Percentiles rank a stretch among this genome's conserved stretches.
Conservation (phyloP, 2,888 invertebrate genomes). For the Trissoscelio sp. region DNA sequence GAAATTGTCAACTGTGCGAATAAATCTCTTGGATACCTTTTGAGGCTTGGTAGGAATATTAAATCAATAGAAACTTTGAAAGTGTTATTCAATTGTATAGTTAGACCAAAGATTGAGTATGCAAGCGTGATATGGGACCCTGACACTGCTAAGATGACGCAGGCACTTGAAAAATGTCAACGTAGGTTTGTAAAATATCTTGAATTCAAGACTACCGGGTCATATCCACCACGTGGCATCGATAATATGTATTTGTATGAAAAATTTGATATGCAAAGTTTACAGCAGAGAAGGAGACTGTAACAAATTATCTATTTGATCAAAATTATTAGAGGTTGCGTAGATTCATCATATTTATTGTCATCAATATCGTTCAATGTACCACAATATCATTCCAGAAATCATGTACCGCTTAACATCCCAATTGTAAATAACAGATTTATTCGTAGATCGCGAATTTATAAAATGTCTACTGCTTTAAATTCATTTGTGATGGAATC, state of each 20-base stretch:
- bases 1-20: not conserved
- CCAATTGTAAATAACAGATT: too few relatives aligned
- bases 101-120: not conserved
- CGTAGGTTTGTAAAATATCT: not conserved
- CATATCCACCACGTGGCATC: conserved; percentile 4
- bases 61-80: not conserved
- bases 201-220: not conserved
- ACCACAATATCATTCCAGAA: not conserved
- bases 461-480: too few relatives aligned
- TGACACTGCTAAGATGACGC: too few relatives aligned
- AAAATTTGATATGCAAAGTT: not conserved
- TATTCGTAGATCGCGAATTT: too few relatives aligned
- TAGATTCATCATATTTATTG: not conserved
- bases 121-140: not conserved
- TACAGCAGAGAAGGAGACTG: conserved; percentile 23
- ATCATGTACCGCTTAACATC: too few relatives aligned
- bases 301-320: not conserved
- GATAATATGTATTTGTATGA: not conserved
- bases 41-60: not conserved
- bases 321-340: not conserved
- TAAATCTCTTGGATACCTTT: not conserved
- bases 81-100: not conserved
- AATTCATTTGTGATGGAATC: too few relatives aligned
- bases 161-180: not conserved
- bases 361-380: not conserved